A percentile compares a stretch with the other conserved stretches of the same genome.
Conservation (phyloP, 2,113 vertebrate genomes). For the Chlorodrepanis virens region DNA sequence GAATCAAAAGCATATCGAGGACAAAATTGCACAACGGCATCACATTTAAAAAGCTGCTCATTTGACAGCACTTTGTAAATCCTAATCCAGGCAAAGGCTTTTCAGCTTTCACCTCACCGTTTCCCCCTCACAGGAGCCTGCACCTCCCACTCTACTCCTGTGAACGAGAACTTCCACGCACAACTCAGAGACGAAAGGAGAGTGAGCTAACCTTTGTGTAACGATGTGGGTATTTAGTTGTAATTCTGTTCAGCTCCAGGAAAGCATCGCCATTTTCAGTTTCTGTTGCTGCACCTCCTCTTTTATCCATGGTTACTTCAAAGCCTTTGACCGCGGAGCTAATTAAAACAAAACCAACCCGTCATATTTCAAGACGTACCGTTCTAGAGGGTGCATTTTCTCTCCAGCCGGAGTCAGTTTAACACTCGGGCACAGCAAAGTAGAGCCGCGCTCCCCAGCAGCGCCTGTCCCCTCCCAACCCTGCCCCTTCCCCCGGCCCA, state of each 20-base stretch:
- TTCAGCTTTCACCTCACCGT: background rate
- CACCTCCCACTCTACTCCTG: background rate
- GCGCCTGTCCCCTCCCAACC: fast-evolving
- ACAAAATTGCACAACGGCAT: background rate
- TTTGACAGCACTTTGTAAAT: background rate
- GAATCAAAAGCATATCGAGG: background rate
- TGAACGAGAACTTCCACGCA: fast-evolving
- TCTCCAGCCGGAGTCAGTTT: fast-evolving
- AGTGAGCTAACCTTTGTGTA: conserved; percentile 86
- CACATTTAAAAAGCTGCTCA: background rate
- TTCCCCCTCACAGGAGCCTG: background rate
- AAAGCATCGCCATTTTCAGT: conserved; percentile 79
- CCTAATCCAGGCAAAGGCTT: background rate
- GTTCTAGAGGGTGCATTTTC: background rate
- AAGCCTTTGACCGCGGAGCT: conserved; percentile 48
- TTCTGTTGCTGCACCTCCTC: conserved; percentile 73
- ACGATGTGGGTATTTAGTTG: conserved; percentile 75
- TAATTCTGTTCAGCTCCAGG: conserved; percentile 71
- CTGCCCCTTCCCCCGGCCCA: background rate
- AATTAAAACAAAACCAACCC: background rate
- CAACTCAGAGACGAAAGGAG: background rate
- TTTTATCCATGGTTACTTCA: conserved; percentile 86
- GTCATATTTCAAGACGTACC: fast-evolving
- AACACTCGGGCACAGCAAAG: fast-evolving
- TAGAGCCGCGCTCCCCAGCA: fast-evolving